These are phyloP conservation scores for Chrysolina oricalcia DNA, from an alignment of 2,888 invertebrate genomes.

Conservation along the genomic window DNA sequence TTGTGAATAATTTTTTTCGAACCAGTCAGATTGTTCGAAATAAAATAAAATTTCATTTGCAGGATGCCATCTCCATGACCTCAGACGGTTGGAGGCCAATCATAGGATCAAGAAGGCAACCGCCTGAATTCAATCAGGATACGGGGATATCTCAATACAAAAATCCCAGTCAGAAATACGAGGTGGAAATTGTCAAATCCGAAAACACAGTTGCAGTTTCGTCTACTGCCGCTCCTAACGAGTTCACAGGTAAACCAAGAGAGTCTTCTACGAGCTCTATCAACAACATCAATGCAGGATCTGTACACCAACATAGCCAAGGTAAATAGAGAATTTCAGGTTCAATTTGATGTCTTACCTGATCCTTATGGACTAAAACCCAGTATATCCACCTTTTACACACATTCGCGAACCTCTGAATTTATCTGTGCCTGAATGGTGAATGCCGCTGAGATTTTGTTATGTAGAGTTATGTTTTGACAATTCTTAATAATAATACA, in stretches of 20 bases:
- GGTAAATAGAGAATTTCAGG: conserved; percentile 14
- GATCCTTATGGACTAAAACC: too few relatives aligned
- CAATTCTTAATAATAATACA: too few relatives aligned
- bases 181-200: conserved; percentile 52
- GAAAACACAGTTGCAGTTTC: conserved; percentile 48
- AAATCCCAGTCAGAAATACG: conserved; percentile 58
- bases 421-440: too few relatives aligned
- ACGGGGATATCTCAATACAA: conserved; percentile 60
- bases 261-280: conserved; percentile 35
- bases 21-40: background rate
- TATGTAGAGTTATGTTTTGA: too few relatives aligned
- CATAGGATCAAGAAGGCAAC: conserved; percentile 67
- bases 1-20: too few relatives aligned
- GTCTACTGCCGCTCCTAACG: conserved; percentile 43
- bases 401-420: too few relatives aligned
- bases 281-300: conserved; percentile 42
- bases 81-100: conserved; percentile 80
- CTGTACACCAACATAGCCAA: conserved; percentile 24
- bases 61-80: conserved; percentile 71
- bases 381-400: too few relatives aligned
- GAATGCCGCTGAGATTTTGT: too few relatives aligned
- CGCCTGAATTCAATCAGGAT: conserved; percentile 55
- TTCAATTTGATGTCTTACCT: background rate
- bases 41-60: conserved; percentile 22
- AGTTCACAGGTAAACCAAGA: conserved; percentile 29